Base-by-base conservation (phyloP, 2,797 vertebrate genomes). In the Oreochromis grahami region DNA sequence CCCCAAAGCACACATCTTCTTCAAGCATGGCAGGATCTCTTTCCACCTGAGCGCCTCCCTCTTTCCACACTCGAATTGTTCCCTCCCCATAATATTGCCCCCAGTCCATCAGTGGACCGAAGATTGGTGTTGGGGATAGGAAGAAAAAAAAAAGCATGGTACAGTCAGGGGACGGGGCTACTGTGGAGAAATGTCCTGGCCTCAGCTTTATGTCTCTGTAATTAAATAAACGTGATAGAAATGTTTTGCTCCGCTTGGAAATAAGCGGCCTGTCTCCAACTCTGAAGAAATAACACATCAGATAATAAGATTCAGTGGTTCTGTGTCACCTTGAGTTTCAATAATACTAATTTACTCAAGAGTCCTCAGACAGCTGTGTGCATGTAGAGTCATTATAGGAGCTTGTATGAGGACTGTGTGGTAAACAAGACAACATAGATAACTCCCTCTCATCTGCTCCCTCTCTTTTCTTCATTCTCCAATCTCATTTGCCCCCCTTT, bases 1-100 rank as follows among this genome's bases (percentile, higher is more conserved):
- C 93, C 94, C 94, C 90, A 91, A 93, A 96, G 95, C 93, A 88
- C 89, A 88, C 89, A 86, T 89, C 90, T 86, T 93, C 92, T 92
- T 93, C 89, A 93, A 93, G 89, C 90, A 77, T 91, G 90, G 88
- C 92, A 81, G 87, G 89, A 86, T 87, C 88, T 93, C 88, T 94
- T 88, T 93, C 86, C 92, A 95, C 93, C 93, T 94, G 93, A 95
- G 89, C 89, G 91, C 86, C 86, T 92, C 86, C 84, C 80, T 82
- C 80, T 78, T 83, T 76, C 84, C 86, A 74, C 86, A 87, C 88
- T 94, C 90, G 88, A 84, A 94, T 91, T 92, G 91, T 93, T 92
- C 93, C 89, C 87, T 70, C 68, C 82, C 70, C 86, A 84, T 92
- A 89, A 93, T 94, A 91, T 89, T 77, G 41, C 55, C 48, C 50